A percentile compares a stretch with the other conserved stretches of the same genome.
These are phyloP conservation scores for Oplegnathus fasciatus DNA, from an alignment of 2,113 vertebrate species.

Conservation along the genomic window DNA sequence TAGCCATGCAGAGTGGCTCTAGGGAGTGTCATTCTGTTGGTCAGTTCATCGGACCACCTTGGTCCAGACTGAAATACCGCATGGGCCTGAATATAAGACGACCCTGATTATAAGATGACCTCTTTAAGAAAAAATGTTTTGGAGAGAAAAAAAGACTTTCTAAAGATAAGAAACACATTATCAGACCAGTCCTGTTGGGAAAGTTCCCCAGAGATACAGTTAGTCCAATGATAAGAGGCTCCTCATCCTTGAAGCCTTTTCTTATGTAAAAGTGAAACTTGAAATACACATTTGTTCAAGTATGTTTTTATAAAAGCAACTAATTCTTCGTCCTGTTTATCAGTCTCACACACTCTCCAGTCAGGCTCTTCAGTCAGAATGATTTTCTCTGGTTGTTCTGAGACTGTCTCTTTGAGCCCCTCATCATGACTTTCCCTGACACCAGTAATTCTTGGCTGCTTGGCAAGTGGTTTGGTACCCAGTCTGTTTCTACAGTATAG, in stretches of 20 bases:
- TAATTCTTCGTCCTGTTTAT: neutral
- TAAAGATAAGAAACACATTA: slow-evolving; percentile 30
- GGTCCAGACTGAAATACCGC: neutral
- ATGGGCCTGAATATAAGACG: neutral
- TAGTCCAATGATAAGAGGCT: slow-evolving; percentile 29
- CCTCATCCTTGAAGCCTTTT: slow-evolving; percentile 29
- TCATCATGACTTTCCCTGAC: neutral
- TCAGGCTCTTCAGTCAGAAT: no score
- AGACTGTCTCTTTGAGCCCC: neutral
- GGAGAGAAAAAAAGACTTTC: neutral
- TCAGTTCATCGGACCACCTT: neutral
- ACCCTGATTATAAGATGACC: neutral
- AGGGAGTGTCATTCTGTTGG: neutral
- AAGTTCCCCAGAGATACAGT: slow-evolving; percentile 2
- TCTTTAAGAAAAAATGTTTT: neutral
- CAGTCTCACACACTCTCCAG: neutral
- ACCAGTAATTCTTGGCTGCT: neutral
- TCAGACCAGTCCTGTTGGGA: neutral
- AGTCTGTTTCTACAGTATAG: neutral
- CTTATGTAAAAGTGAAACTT: slow-evolving; percentile 30
- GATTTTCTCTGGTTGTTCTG: no score
- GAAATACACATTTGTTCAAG: neutral
- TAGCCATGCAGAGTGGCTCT: neutral
- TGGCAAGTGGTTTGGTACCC: neutral
- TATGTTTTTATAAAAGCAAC: neutral